Evolutionary conservation across 1,140 invertebrate genomes (phyloP).

Genomic region (Rhagoletis pomonella): DNA sequence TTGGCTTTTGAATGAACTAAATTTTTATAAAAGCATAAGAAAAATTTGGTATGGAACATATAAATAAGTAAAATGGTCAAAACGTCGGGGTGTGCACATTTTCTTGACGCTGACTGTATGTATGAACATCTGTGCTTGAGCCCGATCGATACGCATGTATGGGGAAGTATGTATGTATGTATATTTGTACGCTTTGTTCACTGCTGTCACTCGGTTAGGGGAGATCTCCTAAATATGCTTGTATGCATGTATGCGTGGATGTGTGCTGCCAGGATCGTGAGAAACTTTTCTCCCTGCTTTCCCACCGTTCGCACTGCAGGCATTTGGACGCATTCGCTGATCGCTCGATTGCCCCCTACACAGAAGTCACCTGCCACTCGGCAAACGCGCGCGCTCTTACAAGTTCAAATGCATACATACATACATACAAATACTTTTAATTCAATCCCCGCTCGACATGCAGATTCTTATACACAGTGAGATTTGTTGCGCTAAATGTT

Average conservation of each 20-base stretch:
- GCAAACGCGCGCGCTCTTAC: conserved; percentile 46
- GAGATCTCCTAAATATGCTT: neutral
- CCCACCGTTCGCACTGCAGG: conserved; percentile 65
- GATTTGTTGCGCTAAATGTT: neutral
- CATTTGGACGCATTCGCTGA: neutral
- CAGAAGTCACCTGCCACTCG: conserved; percentile 55
- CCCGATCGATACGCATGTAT: too few relatives aligned
- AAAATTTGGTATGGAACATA: too few relatives aligned
- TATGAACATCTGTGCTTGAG: neutral
- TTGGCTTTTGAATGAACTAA: too few relatives aligned
- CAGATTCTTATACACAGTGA: conserved; percentile 2
- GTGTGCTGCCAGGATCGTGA: conserved; percentile 64
- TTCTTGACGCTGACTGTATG: neutral
- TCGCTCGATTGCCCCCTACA: conserved; percentile 50
- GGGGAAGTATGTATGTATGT: neutral
- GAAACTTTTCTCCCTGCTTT: conserved; percentile 72
- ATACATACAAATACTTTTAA: neutral
- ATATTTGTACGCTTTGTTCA: conserved; percentile 4
- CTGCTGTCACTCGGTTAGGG: conserved; percentile 48
- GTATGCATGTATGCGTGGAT: too few relatives aligned
- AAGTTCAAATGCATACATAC: conserved; percentile 32
- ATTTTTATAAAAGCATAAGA: too few relatives aligned
- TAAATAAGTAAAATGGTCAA: too few relatives aligned
- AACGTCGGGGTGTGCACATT: too few relatives aligned
- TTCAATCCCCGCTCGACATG: conserved; percentile 16